Evolutionary conservation across 2,888 invertebrate genomes (phyloP).

Genomic region (Synergus laeviventris): DNA sequence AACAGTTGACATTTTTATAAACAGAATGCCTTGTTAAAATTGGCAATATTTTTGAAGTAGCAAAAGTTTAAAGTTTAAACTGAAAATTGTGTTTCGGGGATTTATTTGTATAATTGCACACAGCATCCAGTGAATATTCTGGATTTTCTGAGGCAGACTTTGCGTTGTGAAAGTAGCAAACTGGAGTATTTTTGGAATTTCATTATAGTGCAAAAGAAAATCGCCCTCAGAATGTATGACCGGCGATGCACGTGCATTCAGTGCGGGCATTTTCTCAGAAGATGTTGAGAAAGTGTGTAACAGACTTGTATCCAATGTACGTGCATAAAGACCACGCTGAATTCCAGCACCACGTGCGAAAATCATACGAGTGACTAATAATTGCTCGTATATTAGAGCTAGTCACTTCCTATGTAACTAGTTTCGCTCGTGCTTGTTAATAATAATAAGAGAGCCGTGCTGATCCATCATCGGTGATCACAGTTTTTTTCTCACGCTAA

Average conservation of each 20-base stretch:
- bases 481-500: neutral
- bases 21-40: neutral
- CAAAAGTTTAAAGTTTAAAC: neutral
- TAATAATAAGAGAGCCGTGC: neutral
- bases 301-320: conserved; percentile 16
- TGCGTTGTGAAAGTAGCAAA: conserved; percentile 1
- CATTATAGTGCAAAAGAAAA: conserved; percentile 29
- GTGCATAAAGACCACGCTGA: conserved; percentile 22
- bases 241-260: conserved; percentile 24
- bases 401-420: neutral
- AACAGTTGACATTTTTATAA: neutral
- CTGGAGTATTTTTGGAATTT: conserved; percentile 38
- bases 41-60: neutral
- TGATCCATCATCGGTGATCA: neutral
- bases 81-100: neutral
- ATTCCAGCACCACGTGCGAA: conserved; percentile 1
- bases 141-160: neutral
- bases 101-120: neutral
- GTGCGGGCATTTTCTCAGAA: conserved; percentile 13
- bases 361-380: conserved; percentile 16
- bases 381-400: neutral
- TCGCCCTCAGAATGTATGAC: conserved; percentile 13
- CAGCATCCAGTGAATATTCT: neutral
- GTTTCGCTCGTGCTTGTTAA: neutral
- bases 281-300: conserved; percentile 12